Percentiles rank a stretch among this genome's conserved stretches.
Conservation (phyloP, 2,113 vertebrate genomes). For the Polypterus bichir region DNA sequence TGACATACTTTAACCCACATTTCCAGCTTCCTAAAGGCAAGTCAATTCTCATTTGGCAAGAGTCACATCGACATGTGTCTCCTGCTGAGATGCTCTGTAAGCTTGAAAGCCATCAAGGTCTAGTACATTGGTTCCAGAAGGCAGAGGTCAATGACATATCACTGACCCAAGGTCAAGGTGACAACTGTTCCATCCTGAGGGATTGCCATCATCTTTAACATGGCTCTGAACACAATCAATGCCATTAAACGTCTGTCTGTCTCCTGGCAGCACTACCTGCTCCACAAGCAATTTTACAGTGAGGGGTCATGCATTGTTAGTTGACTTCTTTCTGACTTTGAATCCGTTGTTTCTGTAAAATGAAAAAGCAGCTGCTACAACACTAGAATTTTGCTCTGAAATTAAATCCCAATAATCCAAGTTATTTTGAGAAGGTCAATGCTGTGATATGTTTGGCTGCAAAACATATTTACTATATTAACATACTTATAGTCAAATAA, state of each 20-base stretch:
- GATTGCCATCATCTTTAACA: slow-evolving; percentile 64
- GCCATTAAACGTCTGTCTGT: slow-evolving; percentile 57
- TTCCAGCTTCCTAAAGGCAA: slow-evolving; percentile 56
- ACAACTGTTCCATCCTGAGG: slow-evolving; percentile 53
- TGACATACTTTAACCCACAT: slow-evolving; percentile 89
- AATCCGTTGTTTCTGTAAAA: slow-evolving; percentile 8
- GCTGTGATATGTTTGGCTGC: not conserved
- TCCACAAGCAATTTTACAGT: slow-evolving; percentile 39
- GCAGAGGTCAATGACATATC: slow-evolving; percentile 55
- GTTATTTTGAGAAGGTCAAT: not conserved
- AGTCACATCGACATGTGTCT: slow-evolving; percentile 44
- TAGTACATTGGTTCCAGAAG: slow-evolving; percentile 36
- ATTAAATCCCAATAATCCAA: not conserved
- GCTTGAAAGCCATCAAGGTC: slow-evolving; percentile 41
- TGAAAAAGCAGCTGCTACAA: no score
- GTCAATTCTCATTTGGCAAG: slow-evolving; percentile 80
- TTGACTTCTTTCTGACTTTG: slow-evolving; percentile 3
- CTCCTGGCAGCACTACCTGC: slow-evolving; percentile 40
- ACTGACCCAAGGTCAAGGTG: slow-evolving; percentile 86
- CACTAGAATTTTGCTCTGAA: no score
- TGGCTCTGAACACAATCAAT: slow-evolving; percentile 76
- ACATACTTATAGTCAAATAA: no score
- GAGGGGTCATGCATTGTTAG: not conserved
- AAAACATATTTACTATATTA: not conserved
- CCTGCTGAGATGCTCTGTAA: slow-evolving; percentile 45